phyloP scores from a whole-genome alignment of 2,113 vertebrate species.

The Phocoena sinus region DNA sequence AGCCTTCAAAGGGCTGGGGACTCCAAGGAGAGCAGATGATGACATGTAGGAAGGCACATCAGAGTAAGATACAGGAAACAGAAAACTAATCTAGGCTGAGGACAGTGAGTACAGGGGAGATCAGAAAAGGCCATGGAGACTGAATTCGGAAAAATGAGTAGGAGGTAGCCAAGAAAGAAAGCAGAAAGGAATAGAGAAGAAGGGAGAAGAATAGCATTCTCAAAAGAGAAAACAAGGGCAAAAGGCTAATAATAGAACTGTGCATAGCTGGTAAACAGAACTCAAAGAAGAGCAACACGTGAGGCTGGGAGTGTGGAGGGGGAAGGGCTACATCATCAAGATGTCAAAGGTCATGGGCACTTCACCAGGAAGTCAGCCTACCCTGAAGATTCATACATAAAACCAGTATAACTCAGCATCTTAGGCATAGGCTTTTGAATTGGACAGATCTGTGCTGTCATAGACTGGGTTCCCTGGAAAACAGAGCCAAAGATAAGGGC shows the following conservation, averaged over 20 bases:
- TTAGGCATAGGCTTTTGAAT: neutral
- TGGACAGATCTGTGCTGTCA: neutral
- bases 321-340: neutral
- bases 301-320: neutral
- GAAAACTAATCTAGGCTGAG: neutral
- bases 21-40: neutral
- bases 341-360: neutral
- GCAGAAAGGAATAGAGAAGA: neutral
- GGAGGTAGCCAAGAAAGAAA: neutral
- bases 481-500: neutral
- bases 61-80: neutral
- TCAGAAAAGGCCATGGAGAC: neutral
- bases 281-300: neutral
- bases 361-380: neutral
- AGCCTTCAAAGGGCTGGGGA: neutral
- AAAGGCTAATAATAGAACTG: neutral
- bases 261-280: neutral
- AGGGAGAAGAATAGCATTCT: neutral
- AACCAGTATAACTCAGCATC: neutral
- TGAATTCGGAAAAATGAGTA: neutral
- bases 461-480: neutral
- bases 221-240: neutral
- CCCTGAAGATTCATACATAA: neutral
- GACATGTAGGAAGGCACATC: neutral
- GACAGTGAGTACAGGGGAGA: neutral